These are phyloP conservation scores for Chironomus riparius DNA, from an alignment of 2,888 invertebrate species.

Conservation along the genomic window DNA sequence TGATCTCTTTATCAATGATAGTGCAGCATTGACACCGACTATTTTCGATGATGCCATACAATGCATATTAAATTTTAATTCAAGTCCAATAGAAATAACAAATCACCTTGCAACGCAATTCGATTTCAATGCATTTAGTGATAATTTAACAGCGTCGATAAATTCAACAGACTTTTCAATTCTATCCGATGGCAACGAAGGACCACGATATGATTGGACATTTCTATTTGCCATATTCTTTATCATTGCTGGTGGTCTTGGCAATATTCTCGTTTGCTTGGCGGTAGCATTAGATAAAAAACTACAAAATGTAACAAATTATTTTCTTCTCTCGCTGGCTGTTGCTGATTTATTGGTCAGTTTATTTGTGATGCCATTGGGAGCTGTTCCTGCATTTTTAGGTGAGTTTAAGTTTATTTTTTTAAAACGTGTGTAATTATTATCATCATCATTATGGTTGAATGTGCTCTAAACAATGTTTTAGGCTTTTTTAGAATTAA, in stretches of 20 bases:
- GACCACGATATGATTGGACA: slow-evolving; percentile 62
- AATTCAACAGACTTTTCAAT: neutral
- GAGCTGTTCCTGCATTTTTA: slow-evolving; percentile 85
- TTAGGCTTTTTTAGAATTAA: no score
- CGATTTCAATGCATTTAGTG: neutral
- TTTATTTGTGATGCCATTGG: slow-evolving; percentile 91
- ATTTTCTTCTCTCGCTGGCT: slow-evolving; percentile 86
- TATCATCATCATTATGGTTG: neutral
- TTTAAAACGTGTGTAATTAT: neutral
- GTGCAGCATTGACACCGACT: neutral
- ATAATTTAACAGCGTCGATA: neutral
- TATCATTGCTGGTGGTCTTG: slow-evolving; percentile 79
- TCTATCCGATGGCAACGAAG: neutral
- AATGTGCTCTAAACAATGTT: no score
- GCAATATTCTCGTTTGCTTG: slow-evolving; percentile 87
- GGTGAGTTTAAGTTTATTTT: slow-evolving; percentile 53
- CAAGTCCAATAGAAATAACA: neutral
- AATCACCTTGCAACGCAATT: neutral
- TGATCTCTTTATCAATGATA: neutral
- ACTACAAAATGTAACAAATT: slow-evolving; percentile 91
- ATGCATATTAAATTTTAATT: slow-evolving; percentile 13
- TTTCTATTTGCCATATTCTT: slow-evolving; percentile 76
- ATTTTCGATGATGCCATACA: neutral
- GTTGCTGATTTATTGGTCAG: slow-evolving; percentile 90
- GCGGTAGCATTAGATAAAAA: slow-evolving; percentile 84